phyloP scores from a whole-genome alignment of 2,113 vertebrate species.

The Toxotes jaculatrix region DNA sequence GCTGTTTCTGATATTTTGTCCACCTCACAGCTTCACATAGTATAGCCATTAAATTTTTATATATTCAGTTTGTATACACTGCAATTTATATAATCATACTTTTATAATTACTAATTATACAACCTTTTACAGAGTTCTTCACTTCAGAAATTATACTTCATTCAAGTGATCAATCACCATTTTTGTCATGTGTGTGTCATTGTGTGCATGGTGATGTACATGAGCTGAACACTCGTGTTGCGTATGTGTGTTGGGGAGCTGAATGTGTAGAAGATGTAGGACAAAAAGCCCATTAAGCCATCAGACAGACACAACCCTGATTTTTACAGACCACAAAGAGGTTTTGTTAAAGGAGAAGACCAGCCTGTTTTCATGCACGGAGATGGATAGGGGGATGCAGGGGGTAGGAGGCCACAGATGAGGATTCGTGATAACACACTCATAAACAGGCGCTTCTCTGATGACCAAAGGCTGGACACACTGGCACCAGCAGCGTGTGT shows the following conservation, averaged over 20 bases:
- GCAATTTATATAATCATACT: too few relatives aligned
- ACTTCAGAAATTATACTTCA: too few relatives aligned
- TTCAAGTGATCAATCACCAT: not conserved
- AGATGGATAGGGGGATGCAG: constrained; percentile 8
- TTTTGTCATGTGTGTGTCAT: too few relatives aligned
- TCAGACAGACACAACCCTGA: constrained; percentile 14
- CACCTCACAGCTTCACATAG: not conserved
- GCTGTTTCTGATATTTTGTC: not conserved
- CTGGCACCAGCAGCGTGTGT: constrained; percentile 39
- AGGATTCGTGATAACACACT: constrained; percentile 44
- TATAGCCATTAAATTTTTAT: not conserved
- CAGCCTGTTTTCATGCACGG: constrained; percentile 31
- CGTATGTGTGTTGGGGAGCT: not conserved
- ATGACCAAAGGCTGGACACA: constrained; percentile 31
- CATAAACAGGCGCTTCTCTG: constrained; percentile 31
- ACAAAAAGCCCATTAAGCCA: constrained; percentile 46
- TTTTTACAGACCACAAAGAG: constrained; percentile 48
- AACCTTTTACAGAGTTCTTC: too few relatives aligned
- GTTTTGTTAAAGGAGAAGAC: constrained; percentile 41
- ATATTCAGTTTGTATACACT: too few relatives aligned
- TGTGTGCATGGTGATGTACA: not conserved
- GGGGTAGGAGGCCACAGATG: constrained; percentile 29
- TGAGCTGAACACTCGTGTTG: too few relatives aligned
- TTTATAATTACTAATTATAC: not conserved
- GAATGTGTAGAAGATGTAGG: not conserved